Evolutionary conservation across 2,113 vertebrate species (phyloP).

Genomic region (Daubentonia madagascariensis): DNA sequence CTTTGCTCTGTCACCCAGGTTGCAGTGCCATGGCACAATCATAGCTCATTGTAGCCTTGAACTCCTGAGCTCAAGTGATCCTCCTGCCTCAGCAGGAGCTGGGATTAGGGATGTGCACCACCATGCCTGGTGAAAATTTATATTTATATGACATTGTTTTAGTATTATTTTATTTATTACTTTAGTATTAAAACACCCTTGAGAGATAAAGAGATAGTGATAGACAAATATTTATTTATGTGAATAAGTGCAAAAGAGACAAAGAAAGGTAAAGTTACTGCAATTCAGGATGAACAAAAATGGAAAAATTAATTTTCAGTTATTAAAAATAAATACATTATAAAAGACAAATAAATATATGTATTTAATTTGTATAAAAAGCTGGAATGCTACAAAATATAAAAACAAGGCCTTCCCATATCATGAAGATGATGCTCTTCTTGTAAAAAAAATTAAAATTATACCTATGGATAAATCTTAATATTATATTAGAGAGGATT

Average conservation of each 20-base stretch:
- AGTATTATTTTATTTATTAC: neutral
- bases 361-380: neutral
- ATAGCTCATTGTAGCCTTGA: too few species aligned
- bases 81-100: too few species aligned
- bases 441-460: neutral
- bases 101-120: too few species aligned
- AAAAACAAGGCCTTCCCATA: neutral
- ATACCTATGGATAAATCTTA: neutral
- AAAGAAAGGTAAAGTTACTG: neutral
- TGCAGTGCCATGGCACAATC: too few species aligned
- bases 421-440: neutral
- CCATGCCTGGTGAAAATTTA: neutral
- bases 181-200: neutral
- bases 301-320: neutral
- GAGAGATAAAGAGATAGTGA: neutral
- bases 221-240: neutral
- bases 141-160: neutral
- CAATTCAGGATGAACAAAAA: neutral
- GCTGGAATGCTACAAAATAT: neutral
- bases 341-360: neutral
- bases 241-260: neutral
- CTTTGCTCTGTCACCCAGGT: too few species aligned
- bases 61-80: too few species aligned
- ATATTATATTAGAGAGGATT: neutral
- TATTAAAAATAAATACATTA: neutral